Evolutionary conservation across 2,888 invertebrate species (phyloP), one percentile per base, ranked within the genome.

Genomic region (Philopedon plagiatum): DNA sequence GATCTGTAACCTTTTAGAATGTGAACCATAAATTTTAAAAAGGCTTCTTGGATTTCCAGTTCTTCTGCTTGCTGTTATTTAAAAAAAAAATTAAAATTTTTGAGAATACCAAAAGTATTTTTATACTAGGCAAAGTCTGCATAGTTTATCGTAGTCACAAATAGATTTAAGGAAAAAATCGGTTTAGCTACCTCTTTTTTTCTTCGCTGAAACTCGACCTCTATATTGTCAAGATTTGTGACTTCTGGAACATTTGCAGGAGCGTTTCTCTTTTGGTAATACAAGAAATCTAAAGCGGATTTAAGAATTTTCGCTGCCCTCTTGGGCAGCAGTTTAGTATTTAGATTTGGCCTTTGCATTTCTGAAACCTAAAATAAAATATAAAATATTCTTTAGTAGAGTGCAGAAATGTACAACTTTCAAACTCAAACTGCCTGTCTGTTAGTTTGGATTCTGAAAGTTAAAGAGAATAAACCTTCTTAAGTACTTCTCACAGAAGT

Each of bases 31-130:
- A 98, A 99, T 64, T 96, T 91, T 26, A 99, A 88, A 85, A 99
- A 99, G 4, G 97, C 96, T 85, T 99, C 99, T 87, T 99, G 98
- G 75, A 99, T 98, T 85, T 95, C 94, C 78, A 96, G 87, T 84
- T 99, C 99, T 81, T 97, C 87, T 15, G 91, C 90, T 88, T 95
- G 92, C 91, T 96, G n/a, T n/a, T n/a, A n/a, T n/a, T n/a, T n/a
- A n/a, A n/a, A n/a, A n/a, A n/a, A n/a, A 82, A 5, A 87, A 80
- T 21, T 32, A 41, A n/a, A n/a, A n/a, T n/a, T n/a, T n/a, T n/a
- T n/a, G n/a, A n/a, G n/a, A 23, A 23, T 19, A 49, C 8, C 1
- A 11, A 19, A 51, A 64, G n/a, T n/a, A n/a, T n/a, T n/a, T n/a
- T n/a, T n/a, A n/a, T n/a, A n/a, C n/a, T n/a, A n/a, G n/a, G n/a